These are phyloP conservation scores for Timema cristinae DNA, from an alignment of 2,888 invertebrate genomes.

Conservation along the genomic window DNA sequence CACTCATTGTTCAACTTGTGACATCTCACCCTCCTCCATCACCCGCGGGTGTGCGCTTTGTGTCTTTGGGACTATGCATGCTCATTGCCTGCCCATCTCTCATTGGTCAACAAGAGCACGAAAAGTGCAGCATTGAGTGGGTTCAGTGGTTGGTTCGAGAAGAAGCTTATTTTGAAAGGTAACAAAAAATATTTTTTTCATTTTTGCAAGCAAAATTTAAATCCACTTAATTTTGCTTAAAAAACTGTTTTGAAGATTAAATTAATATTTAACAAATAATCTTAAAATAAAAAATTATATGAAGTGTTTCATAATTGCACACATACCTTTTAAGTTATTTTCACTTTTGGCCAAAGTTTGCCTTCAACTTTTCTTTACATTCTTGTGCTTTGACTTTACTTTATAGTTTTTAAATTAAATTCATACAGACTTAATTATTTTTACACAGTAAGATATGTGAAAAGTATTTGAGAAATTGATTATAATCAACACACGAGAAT, in stretches of 20 bases:
- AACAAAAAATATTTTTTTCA: conserved; percentile 23
- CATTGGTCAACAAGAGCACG: conserved; percentile 70
- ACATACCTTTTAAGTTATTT: too few species aligned
- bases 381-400: too few species aligned
- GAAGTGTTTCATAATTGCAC: too few species aligned
- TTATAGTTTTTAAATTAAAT: too few species aligned
- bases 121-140: conserved; percentile 87
- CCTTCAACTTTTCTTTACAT: too few species aligned
- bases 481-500: too few species aligned
- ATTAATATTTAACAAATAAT: too few species aligned
- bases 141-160: conserved; percentile 89
- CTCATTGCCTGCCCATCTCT: conserved; percentile 90
- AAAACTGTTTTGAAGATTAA: too few species aligned
- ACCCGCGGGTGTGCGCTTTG: conserved; percentile 85
- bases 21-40: conserved; percentile 86
- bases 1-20: conserved; percentile 74
- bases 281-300: too few species aligned
- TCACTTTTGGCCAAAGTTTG: too few species aligned
- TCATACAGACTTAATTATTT: too few species aligned
- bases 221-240: neutral
- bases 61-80: conserved; percentile 90
- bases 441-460: too few species aligned
- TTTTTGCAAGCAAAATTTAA: neutral
- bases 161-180: conserved; percentile 83
- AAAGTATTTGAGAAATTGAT: neutral